phyloP scores from a whole-genome alignment of 1,140 invertebrate genomes.

The Amyelois transitella region DNA sequence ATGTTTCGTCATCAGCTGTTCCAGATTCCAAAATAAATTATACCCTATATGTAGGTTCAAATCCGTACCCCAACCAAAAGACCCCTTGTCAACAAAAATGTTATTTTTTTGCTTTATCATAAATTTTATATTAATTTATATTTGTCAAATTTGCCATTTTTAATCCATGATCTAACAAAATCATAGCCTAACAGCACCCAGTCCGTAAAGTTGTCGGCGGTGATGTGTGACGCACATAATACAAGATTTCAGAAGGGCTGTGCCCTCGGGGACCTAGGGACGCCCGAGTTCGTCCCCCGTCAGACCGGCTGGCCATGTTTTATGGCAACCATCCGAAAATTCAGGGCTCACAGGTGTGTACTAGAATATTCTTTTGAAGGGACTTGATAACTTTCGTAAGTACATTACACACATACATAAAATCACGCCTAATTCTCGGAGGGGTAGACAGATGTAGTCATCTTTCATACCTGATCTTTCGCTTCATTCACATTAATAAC shows the following conservation, averaged over 20 bases:
- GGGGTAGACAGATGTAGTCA: too few species aligned
- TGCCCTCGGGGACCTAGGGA: slow-evolving; percentile 33
- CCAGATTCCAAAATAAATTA: too few species aligned
- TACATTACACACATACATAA: too few species aligned
- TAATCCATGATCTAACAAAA: slow-evolving; percentile 18
- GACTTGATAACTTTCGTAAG: too few species aligned
- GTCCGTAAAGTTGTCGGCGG: slow-evolving; percentile 37
- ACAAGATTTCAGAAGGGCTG: slow-evolving; percentile 35
- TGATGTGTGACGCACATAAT: slow-evolving; percentile 40
- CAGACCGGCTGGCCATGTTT: slow-evolving; percentile 38
- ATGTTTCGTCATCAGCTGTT: too few species aligned
- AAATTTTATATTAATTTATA: not conserved
- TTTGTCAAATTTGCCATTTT: not conserved
- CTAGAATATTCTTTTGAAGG: slow-evolving; percentile 6
- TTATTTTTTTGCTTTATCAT: too few species aligned
- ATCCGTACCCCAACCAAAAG: too few species aligned
- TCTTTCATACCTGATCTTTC: too few species aligned
- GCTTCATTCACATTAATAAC: too few species aligned
- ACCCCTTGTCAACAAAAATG: too few species aligned
- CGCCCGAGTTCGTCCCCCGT: slow-evolving; percentile 42
- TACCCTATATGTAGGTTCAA: too few species aligned
- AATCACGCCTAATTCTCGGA: too few species aligned
- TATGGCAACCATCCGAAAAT: slow-evolving; percentile 33
- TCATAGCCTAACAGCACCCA: slow-evolving; percentile 41
- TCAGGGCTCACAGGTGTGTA: slow-evolving; percentile 24